These are phyloP conservation scores for Patiria pectinifera DNA, from an alignment of 53 echinoderm and acorn worm genomes.

Conservation along the genomic window DNA sequence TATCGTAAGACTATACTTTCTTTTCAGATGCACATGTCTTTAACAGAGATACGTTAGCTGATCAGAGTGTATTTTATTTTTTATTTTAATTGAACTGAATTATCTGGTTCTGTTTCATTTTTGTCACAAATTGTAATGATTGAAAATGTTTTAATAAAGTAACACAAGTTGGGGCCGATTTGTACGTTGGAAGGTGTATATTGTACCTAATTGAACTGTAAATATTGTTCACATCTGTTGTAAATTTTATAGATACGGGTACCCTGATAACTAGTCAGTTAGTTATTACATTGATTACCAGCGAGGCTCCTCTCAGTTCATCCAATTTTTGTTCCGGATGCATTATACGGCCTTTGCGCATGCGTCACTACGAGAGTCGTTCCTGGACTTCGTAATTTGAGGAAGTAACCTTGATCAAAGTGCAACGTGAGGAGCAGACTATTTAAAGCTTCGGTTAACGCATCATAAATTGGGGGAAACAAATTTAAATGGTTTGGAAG, in stretches of 20 bases:
- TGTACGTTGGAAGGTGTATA: background rate
- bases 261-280: background rate
- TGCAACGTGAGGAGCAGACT: too few species aligned
- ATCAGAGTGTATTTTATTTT: too few species aligned
- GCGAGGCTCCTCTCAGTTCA: background rate
- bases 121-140: background rate
- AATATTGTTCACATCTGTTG: slow-evolving; percentile 46
- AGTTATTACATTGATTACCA: background rate
- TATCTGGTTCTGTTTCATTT: background rate
- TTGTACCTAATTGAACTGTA: slow-evolving; percentile 21
- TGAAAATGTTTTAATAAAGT: background rate
- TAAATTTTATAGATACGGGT: slow-evolving; percentile 49
- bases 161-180: background rate
- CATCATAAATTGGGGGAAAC: too few species aligned
- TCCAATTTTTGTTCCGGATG: background rate
- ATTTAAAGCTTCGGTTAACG: too few species aligned
- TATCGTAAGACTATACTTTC: too few species aligned
- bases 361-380: too few species aligned
- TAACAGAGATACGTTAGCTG: too few species aligned
- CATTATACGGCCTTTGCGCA: background rate
- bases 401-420: too few species aligned
- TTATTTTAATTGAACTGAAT: too few species aligned
- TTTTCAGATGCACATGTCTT: too few species aligned
- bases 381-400: too few species aligned
- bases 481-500: too few species aligned